Percentiles rank a stretch among this genome's conserved stretches.
phyloP scores from a whole-genome alignment of 2,113 vertebrate genomes.

The Aptenodytes forsteri region DNA sequence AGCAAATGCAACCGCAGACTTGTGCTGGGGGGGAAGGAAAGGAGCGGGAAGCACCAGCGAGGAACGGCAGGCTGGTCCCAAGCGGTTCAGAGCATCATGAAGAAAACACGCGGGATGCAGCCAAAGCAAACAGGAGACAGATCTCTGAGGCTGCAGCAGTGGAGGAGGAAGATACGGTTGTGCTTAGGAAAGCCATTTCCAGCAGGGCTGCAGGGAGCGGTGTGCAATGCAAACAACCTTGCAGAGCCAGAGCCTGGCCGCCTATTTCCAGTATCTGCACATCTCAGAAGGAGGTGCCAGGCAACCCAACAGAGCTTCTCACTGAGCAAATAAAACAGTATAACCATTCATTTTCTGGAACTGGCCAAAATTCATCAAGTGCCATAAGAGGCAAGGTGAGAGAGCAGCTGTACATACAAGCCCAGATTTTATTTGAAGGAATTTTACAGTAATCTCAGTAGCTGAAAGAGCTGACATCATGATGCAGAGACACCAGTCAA shows the following conservation, averaged over 20 bases:
- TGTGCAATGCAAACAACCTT: neutral
- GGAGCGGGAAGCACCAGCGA: neutral
- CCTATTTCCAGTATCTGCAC: neutral
- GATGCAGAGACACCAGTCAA: neutral
- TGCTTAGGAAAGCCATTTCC: neutral
- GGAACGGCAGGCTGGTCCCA: neutral
- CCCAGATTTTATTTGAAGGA: neutral
- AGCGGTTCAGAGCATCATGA: neutral
- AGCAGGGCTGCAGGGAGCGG: neutral
- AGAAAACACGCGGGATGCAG: neutral
- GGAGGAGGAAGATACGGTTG: neutral
- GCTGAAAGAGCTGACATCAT: neutral
- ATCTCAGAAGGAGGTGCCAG: neutral
- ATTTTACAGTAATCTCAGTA: neutral
- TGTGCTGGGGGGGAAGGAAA: neutral
- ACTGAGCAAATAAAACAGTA: neutral
- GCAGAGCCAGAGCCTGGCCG: neutral
- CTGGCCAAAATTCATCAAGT: neutral
- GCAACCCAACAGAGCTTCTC: neutral
- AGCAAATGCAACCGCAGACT: neutral
- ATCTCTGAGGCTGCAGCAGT: neutral
- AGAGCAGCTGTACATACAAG: neutral
- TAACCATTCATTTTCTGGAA: neutral
- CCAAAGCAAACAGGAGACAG: neutral
- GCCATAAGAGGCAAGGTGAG: neutral